phyloP scores from a whole-genome alignment of 2,113 vertebrate genomes.

The Equus przewalskii region DNA sequence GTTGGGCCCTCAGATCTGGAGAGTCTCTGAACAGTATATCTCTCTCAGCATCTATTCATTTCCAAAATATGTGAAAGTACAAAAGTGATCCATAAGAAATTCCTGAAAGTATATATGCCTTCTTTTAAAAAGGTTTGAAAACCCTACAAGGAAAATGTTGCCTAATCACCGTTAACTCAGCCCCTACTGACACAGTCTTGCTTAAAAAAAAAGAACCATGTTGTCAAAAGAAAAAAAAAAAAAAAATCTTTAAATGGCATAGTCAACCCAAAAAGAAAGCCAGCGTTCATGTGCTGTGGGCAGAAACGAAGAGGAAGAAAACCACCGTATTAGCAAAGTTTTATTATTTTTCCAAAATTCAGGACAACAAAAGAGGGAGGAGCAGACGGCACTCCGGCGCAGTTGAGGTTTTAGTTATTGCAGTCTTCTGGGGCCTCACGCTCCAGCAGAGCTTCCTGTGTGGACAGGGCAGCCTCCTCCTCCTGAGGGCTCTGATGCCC shows the following conservation, averaged over 20 bases:
- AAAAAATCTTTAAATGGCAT: neutral
- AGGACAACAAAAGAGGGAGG: neutral
- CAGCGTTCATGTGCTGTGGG: neutral
- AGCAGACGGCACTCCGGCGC: neutral
- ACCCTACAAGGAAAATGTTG: neutral
- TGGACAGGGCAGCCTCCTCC: neutral
- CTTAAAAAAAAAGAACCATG: conserved; percentile 6
- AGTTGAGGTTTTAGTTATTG: neutral
- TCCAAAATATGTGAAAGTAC: neutral
- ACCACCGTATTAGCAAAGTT: neutral
- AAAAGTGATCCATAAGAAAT: neutral
- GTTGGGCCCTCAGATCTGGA: neutral
- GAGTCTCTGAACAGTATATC: neutral
- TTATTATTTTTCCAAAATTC: neutral
- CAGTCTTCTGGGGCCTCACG: rapidly evolving
- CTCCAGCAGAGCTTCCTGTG: neutral
- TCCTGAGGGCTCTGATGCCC: neutral
- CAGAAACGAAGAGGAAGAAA: neutral
- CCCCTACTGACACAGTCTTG: too few species aligned
- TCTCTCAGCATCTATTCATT: neutral
- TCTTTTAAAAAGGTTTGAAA: neutral
- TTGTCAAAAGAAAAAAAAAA: conserved; percentile 26
- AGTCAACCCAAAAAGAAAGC: neutral
- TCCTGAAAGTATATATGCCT: neutral
- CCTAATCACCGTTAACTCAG: neutral